Base-by-base conservation (phyloP, 2,797 vertebrate species). In the Pseudomugil gertrudae region DNA sequence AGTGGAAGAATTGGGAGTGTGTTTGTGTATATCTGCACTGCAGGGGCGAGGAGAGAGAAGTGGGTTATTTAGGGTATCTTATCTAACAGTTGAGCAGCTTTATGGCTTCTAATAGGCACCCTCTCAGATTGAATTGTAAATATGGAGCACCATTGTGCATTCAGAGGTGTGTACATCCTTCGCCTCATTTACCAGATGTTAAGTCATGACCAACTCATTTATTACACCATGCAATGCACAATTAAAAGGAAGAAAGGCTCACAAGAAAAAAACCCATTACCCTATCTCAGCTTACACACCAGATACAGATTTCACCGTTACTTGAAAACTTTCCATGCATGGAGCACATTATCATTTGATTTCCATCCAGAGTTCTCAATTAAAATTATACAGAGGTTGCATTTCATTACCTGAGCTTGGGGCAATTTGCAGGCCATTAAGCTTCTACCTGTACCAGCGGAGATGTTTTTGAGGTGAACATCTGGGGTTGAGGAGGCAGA, bases 401-500 rank as follows among this genome's bases (percentile, higher is more conserved):
- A 92, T 93, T 94, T 94, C 93, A 94, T 93, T 94, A 94, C 90
- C 89, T 87, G 87, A 85, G 89, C 92, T 92, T 5, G 79, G 80
- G 92, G 90, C 87, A 89, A 90, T 93, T 90, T 93, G 87, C 84
- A 85, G 92, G 84, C 89, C 92, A 94, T 94, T 94, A 94, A 92
- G 86, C 86, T 74, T 67, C 87, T 92, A 93, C 91, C 90, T 94
- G 92, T 92, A 90, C 90, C 90, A 85, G 83, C 76, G 90, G 90
- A 91, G 87, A 93, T 92, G 84, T 91, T 93, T 93, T 91, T 76
- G 84, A 92, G 92, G 92, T 91, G 92, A 94, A 94, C 93, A 94
- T 94, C 94, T 94, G 92, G 93, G 92, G 90, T 92, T 93, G 92
- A 91, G 89, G 89, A 93, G 87, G 90, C 88, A 87, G 87, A 92